Percentiles rank a stretch among this genome's conserved stretches.
These are phyloP conservation scores for Mnemiopsis leidyi DNA, from an alignment of 37 sponge, comb jelly and placozoan species.

Conservation along the genomic window DNA sequence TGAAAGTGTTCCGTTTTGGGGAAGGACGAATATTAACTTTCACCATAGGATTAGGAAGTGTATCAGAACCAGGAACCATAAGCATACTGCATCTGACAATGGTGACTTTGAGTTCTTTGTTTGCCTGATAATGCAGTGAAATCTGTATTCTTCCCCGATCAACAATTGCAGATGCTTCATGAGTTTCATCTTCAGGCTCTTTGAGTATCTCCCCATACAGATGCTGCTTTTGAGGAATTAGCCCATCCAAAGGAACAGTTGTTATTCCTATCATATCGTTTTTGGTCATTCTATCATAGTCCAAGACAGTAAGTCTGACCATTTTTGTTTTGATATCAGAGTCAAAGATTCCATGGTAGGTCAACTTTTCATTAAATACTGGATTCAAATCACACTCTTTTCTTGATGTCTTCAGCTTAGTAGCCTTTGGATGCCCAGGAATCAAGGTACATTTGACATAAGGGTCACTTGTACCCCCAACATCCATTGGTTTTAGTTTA, in stretches of 20 bases:
- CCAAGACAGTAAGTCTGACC: conserved; percentile 36
- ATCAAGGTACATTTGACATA: conserved; percentile 59
- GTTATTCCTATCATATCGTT: conserved; percentile 48
- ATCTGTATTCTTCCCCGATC: conserved; percentile 38
- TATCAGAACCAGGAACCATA: conserved; percentile 58
- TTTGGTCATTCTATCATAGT: conserved; percentile 62
- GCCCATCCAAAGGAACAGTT: conserved; percentile 41
- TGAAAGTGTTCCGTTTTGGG: conserved; percentile 11
- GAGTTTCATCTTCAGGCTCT: conserved; percentile 22
- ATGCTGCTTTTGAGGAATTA: conserved; percentile 44
- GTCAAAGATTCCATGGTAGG: conserved; percentile 61
- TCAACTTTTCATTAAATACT: conserved; percentile 53
- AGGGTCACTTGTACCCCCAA: conserved; percentile 60
- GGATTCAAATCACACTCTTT: conserved; percentile 63
- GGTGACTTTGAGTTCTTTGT: conserved; percentile 43
- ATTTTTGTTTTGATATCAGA: conserved; percentile 48
- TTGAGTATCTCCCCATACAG: conserved; percentile 1
- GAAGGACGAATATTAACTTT: conserved; percentile 53
- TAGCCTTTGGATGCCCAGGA: conserved; percentile 61
- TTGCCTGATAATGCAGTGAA: conserved; percentile 39
- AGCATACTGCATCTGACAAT: conserved; percentile 37
- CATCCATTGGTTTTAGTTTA: conserved; percentile 47
- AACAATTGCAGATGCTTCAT: neutral
- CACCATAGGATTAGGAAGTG: conserved; percentile 44
- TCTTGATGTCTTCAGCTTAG: conserved; percentile 58